Conservation (phyloP, 2,888 invertebrate genomes). For the Yponomeuta plumbellus region DNA sequence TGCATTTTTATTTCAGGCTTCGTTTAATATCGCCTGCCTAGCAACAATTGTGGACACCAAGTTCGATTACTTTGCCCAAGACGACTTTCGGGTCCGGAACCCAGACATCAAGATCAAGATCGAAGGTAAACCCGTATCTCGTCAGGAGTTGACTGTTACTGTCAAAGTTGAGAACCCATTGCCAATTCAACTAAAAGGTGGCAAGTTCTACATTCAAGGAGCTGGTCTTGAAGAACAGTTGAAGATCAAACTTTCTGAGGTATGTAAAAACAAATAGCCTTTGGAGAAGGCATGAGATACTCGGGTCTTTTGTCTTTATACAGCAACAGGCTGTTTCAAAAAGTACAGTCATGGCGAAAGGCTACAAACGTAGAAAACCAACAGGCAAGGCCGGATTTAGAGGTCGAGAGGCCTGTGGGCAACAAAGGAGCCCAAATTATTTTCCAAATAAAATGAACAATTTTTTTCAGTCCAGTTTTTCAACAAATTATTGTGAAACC, state of each 20-base stretch:
- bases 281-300: too few relatives aligned
- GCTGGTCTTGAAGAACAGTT: conserved; percentile 86
- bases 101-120: conserved; percentile 89
- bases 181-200: conserved; percentile 85
- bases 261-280: conserved; percentile 30
- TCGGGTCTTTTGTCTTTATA: background rate
- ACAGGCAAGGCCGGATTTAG: too few relatives aligned
- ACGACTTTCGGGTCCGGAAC: conserved; percentile 91
- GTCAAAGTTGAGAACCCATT: conserved; percentile 88
- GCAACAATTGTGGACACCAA: conserved; percentile 87
- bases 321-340: background rate
- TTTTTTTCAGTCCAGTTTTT: too few relatives aligned
- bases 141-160: conserved; percentile 73
- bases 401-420: too few relatives aligned
- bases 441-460: too few relatives aligned
- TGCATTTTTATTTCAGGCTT: conserved; percentile 59
- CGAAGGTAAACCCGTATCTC: conserved; percentile 71
- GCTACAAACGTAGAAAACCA: too few relatives aligned
- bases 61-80: conserved; percentile 92
- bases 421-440: too few relatives aligned
- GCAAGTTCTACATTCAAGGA: conserved; percentile 88
- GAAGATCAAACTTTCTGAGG: conserved; percentile 81
- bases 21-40: conserved; percentile 89
- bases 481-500: too few relatives aligned
- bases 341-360: background rate